Evolutionary conservation across 1,140 invertebrate genomes (phyloP).

Genomic region (Magallana angulata): DNA sequence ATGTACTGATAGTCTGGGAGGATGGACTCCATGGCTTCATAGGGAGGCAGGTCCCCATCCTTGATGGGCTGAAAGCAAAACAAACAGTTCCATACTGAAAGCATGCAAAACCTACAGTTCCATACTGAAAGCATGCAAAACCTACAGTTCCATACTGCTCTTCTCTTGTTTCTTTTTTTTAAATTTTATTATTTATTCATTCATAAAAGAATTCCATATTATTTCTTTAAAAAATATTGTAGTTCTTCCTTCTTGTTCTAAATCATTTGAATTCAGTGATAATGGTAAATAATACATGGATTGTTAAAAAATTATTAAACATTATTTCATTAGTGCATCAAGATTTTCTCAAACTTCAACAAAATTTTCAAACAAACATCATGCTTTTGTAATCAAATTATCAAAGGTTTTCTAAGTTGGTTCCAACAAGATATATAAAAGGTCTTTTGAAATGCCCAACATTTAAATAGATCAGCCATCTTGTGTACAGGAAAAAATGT

Average conservation of each 20-base stretch:
- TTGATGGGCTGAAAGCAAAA: slow-evolving; percentile 72
- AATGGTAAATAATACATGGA: too few relatives aligned
- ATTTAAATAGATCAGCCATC: background rate
- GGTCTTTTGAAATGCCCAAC: background rate
- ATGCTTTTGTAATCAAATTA: too few relatives aligned
- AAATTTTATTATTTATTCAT: background rate
- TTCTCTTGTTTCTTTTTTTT: background rate
- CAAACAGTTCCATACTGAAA: slow-evolving; percentile 10
- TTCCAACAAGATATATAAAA: background rate
- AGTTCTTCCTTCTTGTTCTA: too few relatives aligned
- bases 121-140: slow-evolving; percentile 59
- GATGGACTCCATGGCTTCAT: slow-evolving; percentile 74
- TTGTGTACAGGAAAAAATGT: background rate
- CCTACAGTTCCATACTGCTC: background rate
- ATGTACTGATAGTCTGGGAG: slow-evolving; percentile 79
- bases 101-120: background rate
- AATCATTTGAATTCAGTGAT: too few relatives aligned
- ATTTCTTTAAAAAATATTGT: too few relatives aligned
- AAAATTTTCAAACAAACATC: too few relatives aligned
- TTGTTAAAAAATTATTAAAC: too few relatives aligned
- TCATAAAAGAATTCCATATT: too few relatives aligned
- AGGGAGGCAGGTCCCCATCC: slow-evolving; percentile 76
- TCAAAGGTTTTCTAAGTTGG: too few relatives aligned
- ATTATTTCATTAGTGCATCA: too few relatives aligned
- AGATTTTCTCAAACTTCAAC: too few relatives aligned